phyloP scores from a whole-genome alignment of 1,140 invertebrate genomes.

The Tetragonula clypearis region DNA sequence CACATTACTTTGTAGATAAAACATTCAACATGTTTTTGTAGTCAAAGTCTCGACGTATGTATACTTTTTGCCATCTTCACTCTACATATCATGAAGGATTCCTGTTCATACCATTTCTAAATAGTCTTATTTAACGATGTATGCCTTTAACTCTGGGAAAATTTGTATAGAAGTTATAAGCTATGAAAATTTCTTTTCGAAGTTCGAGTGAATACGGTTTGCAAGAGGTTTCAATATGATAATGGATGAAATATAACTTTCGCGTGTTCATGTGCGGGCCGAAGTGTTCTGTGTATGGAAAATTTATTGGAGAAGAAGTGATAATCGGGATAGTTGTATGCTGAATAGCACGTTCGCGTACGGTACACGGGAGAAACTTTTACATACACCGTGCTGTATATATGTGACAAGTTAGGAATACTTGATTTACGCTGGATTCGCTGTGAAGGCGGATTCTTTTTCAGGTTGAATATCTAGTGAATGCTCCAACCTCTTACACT shows the following conservation, averaged over 20 bases:
- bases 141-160: neutral
- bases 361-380: neutral
- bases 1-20: neutral
- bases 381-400: conserved; percentile 3
- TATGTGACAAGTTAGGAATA: conserved; percentile 16
- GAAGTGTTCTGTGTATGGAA: neutral
- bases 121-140: neutral
- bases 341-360: conserved; percentile 14
- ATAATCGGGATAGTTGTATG: conserved; percentile 20
- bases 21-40: neutral
- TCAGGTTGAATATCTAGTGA: neutral
- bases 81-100: neutral
- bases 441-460: neutral
- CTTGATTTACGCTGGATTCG: conserved; percentile 23
- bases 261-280: neutral
- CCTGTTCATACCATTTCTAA: neutral
- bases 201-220: neutral
- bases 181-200: neutral
- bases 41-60: neutral
- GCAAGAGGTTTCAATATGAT: neutral
- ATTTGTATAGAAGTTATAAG: neutral
- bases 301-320: conserved; percentile 31
- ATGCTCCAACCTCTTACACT: neutral
- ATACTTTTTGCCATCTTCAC: no score
- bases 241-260: conserved; percentile 21